Percentiles rank a stretch among this genome's conserved stretches.
These are phyloP conservation scores for Microdon myrmicae DNA, from an alignment of 2,888 invertebrate species.

Conservation along the genomic window DNA sequence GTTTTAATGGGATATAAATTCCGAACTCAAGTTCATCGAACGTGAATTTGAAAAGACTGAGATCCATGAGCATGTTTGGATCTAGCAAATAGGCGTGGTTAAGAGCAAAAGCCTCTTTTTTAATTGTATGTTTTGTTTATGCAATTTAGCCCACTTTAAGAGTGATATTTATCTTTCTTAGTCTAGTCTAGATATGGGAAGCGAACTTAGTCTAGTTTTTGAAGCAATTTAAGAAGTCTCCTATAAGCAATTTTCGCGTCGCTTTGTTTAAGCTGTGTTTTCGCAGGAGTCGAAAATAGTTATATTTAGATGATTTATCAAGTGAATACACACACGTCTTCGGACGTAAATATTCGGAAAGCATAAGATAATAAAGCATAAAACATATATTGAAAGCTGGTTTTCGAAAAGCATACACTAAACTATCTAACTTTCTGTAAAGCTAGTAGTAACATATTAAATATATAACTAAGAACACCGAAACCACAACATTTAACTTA, in stretches of 20 bases:
- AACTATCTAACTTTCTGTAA: constrained; percentile 13
- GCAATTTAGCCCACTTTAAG: constrained; percentile 38
- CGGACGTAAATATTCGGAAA: too few relatives aligned
- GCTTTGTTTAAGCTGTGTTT: constrained; percentile 18
- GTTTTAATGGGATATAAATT: constrained; percentile 19
- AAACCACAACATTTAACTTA: constrained; percentile 25
- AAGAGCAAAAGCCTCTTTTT: constrained; percentile 45
- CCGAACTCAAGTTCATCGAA: constrained; percentile 53
- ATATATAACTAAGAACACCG: constrained; percentile 18
- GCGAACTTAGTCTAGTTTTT: constrained; percentile 4
- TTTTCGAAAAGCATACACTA: constrained; percentile 18
- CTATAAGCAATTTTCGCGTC: background rate
- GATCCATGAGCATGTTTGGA: too few relatives aligned
- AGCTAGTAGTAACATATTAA: background rate
- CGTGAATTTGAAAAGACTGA: constrained; percentile 14
- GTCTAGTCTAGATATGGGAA: constrained; percentile 7
- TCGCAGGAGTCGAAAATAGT: constrained; percentile 17
- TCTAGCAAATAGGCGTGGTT: constrained; percentile 28
- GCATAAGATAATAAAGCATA: constrained; percentile 33
- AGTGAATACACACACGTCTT: too few relatives aligned
- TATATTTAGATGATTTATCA: too few relatives aligned
- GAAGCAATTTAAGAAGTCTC: background rate
- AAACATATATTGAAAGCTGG: constrained; percentile 22
- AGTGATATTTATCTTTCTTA: constrained; percentile 53
- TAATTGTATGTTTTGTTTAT: constrained; percentile 25